Conservation (phyloP, 2,113 vertebrate species). For the Ciconia boyciana region DNA sequence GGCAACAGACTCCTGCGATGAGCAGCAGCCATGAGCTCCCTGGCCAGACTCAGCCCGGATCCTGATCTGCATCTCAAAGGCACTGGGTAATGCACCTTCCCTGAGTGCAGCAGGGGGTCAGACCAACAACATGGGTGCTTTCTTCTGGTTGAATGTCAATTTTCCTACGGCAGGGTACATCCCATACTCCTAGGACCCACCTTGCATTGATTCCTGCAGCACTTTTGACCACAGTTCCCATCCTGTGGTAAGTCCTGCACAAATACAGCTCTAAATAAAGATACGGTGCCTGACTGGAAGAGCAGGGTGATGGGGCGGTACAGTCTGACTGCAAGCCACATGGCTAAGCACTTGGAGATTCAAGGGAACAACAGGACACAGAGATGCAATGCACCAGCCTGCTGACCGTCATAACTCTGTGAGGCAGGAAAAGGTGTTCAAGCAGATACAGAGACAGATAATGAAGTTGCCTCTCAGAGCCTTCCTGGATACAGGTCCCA, state of each 20-base stretch:
- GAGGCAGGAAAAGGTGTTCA: neutral
- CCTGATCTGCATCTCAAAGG: neutral
- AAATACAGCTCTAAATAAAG: neutral
- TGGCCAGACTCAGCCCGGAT: neutral
- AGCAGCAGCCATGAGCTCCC: neutral
- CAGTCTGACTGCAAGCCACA: neutral
- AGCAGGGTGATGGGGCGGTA: neutral
- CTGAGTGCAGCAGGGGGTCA: too few species aligned
- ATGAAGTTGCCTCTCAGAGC: neutral
- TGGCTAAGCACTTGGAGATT: neutral
- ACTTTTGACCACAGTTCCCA: neutral
- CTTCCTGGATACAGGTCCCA: rapidly evolving
- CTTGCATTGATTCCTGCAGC: neutral
- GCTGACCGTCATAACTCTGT: rapidly evolving
- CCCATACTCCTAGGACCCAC: neutral
- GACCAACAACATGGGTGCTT: neutral
- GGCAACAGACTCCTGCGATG: neutral
- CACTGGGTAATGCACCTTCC: neutral
- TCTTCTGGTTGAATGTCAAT: neutral
- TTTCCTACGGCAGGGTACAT: neutral
- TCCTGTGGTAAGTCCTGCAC: neutral
- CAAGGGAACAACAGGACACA: rapidly evolving
- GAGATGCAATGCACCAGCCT: neutral
- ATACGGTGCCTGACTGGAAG: too few species aligned
- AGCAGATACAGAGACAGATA: neutral